Evolutionary conservation across 2,888 invertebrate genomes (phyloP), one percentile per base, ranked within the genome.

Genomic region (Carterocephalus palaemon): DNA sequence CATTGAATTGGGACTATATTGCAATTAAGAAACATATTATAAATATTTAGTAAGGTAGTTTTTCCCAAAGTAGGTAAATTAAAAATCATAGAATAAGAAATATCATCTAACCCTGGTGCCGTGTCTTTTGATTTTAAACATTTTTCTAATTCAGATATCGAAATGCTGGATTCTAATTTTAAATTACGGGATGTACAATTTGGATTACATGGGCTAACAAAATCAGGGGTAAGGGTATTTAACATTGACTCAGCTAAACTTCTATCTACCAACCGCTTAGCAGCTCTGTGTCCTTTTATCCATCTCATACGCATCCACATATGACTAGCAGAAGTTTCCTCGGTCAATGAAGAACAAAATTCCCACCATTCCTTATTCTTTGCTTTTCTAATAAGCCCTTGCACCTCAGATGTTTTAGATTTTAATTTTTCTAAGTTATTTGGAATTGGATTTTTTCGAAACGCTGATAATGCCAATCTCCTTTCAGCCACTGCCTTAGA

Each of bases 391-490:
- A 54, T 48, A 0, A 36, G 1, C 10, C 16, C 46, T 42, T 53
- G 49, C 0, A 49, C 12, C 2, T 17, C 19, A 5, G 20, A 4
- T 1, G 48, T 48, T 36, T 52, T 53, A 4, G 34, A 8, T 15
- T 49, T 7, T 2, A 55, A 13, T 3, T 4, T 13, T 0, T 24
- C 20, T 0, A 47, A 8, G 41, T 57, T 57, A 4, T 28, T 2
- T 1, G 59, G 56, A 2, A 42, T 52, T 0, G 57, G 53, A 8
- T 61, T 60, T 2, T 39, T 10, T 31, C 59, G 38, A 8, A 59
- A 55, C 7, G 6, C 10, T 1, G 49, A 6, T 0, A 61, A 22
- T 1, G 56, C 54, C 8, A 46, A 13, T 3, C 56, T 13, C 1
- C 57, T 48, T 29, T 48, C 31, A 1, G 54, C 54, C 0, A 58